A percentile compares a stretch with the other conserved stretches of the same genome.
phyloP scores from a whole-genome alignment of 2,888 invertebrate genomes.

The Pristionchus maxplancki region DNA sequence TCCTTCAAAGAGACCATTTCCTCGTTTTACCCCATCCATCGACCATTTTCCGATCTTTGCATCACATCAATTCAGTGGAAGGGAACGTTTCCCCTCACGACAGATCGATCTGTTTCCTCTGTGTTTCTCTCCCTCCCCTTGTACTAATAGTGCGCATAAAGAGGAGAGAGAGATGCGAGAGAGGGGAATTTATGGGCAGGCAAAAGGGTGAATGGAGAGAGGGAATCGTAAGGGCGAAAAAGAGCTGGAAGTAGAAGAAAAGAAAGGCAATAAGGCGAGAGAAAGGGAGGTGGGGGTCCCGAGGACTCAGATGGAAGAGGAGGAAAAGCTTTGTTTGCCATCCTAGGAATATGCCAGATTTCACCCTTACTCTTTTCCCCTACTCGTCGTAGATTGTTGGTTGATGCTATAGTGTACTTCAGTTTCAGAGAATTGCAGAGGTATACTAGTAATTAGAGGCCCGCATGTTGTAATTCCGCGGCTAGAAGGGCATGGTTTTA shows the following conservation, averaged over 20 bases:
- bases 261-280: background rate
- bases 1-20: background rate
- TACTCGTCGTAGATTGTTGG: background rate
- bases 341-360: background rate
- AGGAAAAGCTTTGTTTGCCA: constrained; percentile 47
- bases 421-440: too few relatives aligned
- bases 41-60: constrained; percentile 18
- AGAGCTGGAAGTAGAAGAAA: constrained; percentile 16
- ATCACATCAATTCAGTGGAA: background rate
- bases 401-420: background rate
- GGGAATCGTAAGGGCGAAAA: background rate
- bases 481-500: too few relatives aligned
- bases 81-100: background rate
- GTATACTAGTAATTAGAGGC: background rate
- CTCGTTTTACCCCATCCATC: background rate
- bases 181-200: constrained; percentile 18
- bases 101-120: constrained; percentile 20
- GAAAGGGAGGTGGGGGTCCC: background rate
- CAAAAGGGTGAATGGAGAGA: background rate
- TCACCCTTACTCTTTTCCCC: background rate
- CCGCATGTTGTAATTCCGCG: background rate
- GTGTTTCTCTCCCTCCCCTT: background rate
- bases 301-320: background rate
- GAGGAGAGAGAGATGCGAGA: constrained; percentile 10
- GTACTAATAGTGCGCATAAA: constrained; percentile 43